Evolutionary conservation across 1,140 invertebrate genomes (phyloP).

Genomic region (Euura saliciscinereae): DNA sequence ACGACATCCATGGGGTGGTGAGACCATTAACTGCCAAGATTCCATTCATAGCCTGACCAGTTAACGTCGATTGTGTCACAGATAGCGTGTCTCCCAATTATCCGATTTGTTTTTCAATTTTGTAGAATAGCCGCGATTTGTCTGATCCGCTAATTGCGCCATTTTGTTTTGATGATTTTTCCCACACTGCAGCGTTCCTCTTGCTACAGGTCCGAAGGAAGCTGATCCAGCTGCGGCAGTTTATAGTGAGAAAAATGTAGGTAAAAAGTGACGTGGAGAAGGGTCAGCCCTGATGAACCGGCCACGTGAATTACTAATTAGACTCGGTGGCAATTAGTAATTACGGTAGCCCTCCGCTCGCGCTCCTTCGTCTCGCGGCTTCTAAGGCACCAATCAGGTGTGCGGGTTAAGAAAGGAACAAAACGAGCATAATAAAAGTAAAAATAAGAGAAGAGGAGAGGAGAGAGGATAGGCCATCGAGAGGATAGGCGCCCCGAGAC

Average conservation of each 20-base stretch:
- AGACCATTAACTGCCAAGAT: not conserved
- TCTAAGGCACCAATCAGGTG: conserved; percentile 30
- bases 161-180: too few species aligned
- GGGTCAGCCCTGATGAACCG: conserved; percentile 33
- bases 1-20: conserved; percentile 2
- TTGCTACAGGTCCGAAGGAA: not conserved
- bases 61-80: not conserved
- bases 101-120: too few species aligned
- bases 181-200: too few species aligned
- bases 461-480: not conserved
- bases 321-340: conserved; percentile 49
- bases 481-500: conserved; percentile 24
- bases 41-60: not conserved
- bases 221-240: not conserved
- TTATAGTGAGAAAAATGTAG: not conserved
- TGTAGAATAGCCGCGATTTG: too few species aligned
- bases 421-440: too few species aligned
- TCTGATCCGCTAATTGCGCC: too few species aligned
- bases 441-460: too few species aligned
- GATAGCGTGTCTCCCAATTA: too few species aligned
- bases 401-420: not conserved
- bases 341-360: conserved; percentile 39
- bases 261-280: not conserved
- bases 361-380: conserved; percentile 14
- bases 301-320: conserved; percentile 48